Base-by-base conservation (phyloP, 2,888 invertebrate genomes). In the Sisyra nigra region DNA sequence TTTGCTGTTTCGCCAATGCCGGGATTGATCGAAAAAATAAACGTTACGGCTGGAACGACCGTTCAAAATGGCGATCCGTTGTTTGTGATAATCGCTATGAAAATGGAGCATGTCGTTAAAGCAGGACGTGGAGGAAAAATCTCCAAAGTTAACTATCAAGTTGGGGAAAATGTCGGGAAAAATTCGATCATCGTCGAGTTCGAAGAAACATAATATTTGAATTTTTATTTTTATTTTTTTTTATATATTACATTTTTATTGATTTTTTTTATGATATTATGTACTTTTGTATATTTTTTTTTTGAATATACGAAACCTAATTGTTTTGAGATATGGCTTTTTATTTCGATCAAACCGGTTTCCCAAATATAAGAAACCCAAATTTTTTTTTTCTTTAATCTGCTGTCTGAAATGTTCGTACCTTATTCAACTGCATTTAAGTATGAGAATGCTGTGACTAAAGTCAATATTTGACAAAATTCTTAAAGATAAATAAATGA, bases 71-170 rank as follows among this genome's bases (percentile, higher is more conserved):
- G 94, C 1, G 92, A 97, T 57, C 80, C 87, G 0, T 66, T 99
- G 2, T 80, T 96, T 47, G 84, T 96, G 36, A 80, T 98, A 57
- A 92, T 94, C 49, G 98, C 98, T 1, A 98, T 98, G 98, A 98
- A 99, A 69, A 99, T 99, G 98, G 98, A 98, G 72, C 85, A 96
- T 60, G 80, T 93, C 10, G 80, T 98, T 10, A 83, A 83, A 52
- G 86, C 94, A 2, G 78, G 82, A 1, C 68, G 75, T 36, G 76
- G 82, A 56, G 93, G 87, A 38, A 71, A 67, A 5, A 76, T 97
- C 3, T 74, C 81, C 38, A 72, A 75, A 3, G 65, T 96, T 24
- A 58, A 72, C 2, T 81, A 75, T 54, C 74, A 76, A 45, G 65
- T 72, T 46, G 94, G 94, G 0, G 86, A 89, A 52, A 85, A 80